A percentile compares a stretch with the other conserved stretches of the same genome.
phyloP scores from a whole-genome alignment of 1,140 invertebrate genomes.

The Ctenoplectra terminalis region DNA sequence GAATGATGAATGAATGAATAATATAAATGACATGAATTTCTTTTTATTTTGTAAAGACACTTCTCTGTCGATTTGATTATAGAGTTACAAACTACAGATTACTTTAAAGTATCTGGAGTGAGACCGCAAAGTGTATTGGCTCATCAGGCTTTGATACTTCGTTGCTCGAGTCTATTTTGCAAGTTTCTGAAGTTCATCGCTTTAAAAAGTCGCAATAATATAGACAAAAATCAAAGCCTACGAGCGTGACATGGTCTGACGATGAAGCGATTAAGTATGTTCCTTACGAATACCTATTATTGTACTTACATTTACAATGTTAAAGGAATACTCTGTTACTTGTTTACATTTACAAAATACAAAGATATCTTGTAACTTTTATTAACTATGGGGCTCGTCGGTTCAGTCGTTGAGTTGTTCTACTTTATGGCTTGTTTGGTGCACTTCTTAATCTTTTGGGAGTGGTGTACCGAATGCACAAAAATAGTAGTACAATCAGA shows the following conservation, averaged over 20 bases:
- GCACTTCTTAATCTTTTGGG: constrained; percentile 77
- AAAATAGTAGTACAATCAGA: constrained; percentile 69
- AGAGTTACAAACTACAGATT: constrained; percentile 19
- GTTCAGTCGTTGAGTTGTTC: neutral
- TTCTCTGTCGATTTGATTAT: constrained; percentile 28
- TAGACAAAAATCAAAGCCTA: constrained; percentile 53
- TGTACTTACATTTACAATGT: constrained; percentile 12
- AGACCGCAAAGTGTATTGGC: neutral
- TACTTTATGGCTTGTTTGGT: constrained; percentile 78
- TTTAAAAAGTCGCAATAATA: constrained; percentile 68
- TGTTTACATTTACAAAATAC: neutral
- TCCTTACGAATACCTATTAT: constrained; percentile 8
- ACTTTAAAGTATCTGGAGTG: neutral
- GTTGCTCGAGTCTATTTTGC: constrained; percentile 64
- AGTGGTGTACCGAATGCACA: constrained; percentile 69
- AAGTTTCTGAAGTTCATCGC: constrained; percentile 67
- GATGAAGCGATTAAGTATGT: constrained; percentile 12
- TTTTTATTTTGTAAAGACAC: constrained; percentile 28
- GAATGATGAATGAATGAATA: neutral
- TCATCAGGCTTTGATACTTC: constrained; percentile 31
- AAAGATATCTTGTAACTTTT: neutral
- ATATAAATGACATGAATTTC: neutral
- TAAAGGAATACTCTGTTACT: constrained; percentile 2
- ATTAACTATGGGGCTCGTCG: neutral
- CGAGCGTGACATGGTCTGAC: constrained; percentile 35